Base-by-base conservation (phyloP, 2,888 invertebrate genomes). In the Merodon equestris region DNA sequence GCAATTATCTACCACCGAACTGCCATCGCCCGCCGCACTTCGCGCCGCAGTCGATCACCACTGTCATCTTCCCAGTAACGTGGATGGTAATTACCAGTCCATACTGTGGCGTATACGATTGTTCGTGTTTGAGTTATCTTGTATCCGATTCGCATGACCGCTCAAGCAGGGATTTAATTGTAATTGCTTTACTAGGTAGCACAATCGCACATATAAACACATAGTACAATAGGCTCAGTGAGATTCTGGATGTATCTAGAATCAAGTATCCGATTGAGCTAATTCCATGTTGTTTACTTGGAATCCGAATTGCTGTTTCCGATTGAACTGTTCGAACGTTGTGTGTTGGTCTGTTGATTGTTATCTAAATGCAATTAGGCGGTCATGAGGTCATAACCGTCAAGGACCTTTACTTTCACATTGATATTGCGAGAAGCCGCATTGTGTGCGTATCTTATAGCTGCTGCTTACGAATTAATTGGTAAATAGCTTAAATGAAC, bases 111-210 rank as follows among this genome's bases (percentile, higher is more conserved):
- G 27, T 38, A 51, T 38, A 15, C 42, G 42, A 38, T 19, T 51
- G 71, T 71, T 70, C 60, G 70, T 71, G 64, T 71, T 76, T 60
- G 60, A 76, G 56, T 64, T 77, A 72, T 72, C 72, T 77, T 72
- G 63, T 68, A 72, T 72, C 67, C 53, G 77, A 77, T 77, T 72
- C 72, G 72, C 72, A 67, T 77, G 77, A 72, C 40, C 67, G 63
- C 51, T 63, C 77, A 77, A 77, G 57, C 77, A 72, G 57, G 58
- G 40, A 77, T 77, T 77, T 77, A 77, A 77, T 77, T 77, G 67
- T 63, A 71, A 76, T 76, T 75, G 38, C 63, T 48, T 71, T 71
- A 60, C 47, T 53, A 19, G 53, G 18, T 47, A 18, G 61, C 47
- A 57, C 45, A 27, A 27, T 19, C 9, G 4, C 42, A 48, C 9